phyloP scores from a whole-genome alignment of 2,797 vertebrate genomes.

The Lophura swinhoii region DNA sequence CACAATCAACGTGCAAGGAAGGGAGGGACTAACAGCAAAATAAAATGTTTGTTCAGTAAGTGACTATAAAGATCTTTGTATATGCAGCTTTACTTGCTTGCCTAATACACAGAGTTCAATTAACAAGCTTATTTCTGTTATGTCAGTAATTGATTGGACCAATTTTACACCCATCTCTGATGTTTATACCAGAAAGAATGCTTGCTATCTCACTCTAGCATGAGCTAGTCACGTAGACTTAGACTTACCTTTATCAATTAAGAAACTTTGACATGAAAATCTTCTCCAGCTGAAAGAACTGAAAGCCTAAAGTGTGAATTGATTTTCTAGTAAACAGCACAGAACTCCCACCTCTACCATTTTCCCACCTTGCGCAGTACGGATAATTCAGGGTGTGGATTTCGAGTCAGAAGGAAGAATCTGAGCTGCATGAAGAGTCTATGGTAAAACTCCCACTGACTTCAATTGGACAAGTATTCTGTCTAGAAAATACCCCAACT shows the following conservation, averaged over 20 bases:
- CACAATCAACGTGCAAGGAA: not conserved
- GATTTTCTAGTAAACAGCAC: not conserved
- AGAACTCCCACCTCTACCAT: not conserved
- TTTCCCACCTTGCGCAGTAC: not conserved
- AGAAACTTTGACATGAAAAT: not conserved
- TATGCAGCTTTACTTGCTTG: conserved; percentile 20
- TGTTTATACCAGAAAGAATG: not conserved
- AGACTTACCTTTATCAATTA: conserved; percentile 4
- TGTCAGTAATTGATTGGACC: not conserved
- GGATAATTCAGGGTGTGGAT: not conserved
- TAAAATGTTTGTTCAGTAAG: not conserved
- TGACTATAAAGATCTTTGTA: conserved; percentile 7
- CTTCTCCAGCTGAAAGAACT: not conserved
- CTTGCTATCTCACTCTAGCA: not conserved
- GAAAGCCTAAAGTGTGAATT: not conserved
- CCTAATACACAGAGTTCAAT: conserved; percentile 14
- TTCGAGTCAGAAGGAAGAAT: not conserved
- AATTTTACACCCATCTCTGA: not conserved
- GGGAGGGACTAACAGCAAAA: conserved; percentile 13
- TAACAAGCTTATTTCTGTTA: conserved; percentile 32
- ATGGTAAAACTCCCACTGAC: not conserved
- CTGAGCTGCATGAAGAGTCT: not conserved
- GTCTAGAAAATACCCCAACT: not conserved
- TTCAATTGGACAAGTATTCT: not conserved
- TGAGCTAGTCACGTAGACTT: not conserved